A percentile compares a stretch with the other conserved stretches of the same genome.
phyloP scores from a whole-genome alignment of 37 sponge, comb jelly and placozoan genomes.

The Spongia lamella region DNA sequence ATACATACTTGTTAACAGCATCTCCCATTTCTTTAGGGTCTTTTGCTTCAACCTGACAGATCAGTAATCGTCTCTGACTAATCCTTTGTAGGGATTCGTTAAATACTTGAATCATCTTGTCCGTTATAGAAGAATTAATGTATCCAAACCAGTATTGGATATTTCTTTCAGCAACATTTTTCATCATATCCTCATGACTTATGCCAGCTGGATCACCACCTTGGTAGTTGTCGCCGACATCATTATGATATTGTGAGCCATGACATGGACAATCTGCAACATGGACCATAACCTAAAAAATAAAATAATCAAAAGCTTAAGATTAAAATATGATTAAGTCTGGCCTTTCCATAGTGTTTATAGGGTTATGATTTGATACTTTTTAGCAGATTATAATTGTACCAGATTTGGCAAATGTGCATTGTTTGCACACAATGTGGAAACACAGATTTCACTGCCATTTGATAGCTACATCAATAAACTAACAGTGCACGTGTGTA shows the following conservation, averaged over 20 bases:
- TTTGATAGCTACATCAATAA: too few species aligned
- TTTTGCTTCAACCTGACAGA: conserved; percentile 75
- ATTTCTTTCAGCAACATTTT: conserved; percentile 27
- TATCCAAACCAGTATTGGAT: conserved; percentile 83
- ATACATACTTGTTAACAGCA: too few species aligned
- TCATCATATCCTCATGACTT: conserved; percentile 73
- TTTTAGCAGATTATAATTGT: too few species aligned
- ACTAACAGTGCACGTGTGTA: too few species aligned
- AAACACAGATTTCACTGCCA: too few species aligned
- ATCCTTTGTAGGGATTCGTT: conserved; percentile 45
- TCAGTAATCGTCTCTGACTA: conserved; percentile 44
- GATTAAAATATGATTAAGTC: too few species aligned
- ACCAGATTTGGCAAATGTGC: too few species aligned
- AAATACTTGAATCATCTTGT: conserved; percentile 75
- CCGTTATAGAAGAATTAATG: conserved; percentile 54
- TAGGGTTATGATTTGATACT: too few species aligned
- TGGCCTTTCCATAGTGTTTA: too few species aligned
- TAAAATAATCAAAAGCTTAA: too few species aligned
- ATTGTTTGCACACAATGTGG: too few species aligned
- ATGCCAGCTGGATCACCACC: conserved; percentile 72
- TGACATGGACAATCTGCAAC: conserved; percentile 82
- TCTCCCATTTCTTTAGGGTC: too few species aligned
- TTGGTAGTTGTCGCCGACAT: conserved; percentile 50
- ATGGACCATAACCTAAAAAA: conserved; percentile 72
- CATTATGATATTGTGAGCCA: conserved; percentile 57